These are phyloP conservation scores for Calypte anna DNA, from an alignment of 2,113 vertebrate genomes.

Conservation along the genomic window DNA sequence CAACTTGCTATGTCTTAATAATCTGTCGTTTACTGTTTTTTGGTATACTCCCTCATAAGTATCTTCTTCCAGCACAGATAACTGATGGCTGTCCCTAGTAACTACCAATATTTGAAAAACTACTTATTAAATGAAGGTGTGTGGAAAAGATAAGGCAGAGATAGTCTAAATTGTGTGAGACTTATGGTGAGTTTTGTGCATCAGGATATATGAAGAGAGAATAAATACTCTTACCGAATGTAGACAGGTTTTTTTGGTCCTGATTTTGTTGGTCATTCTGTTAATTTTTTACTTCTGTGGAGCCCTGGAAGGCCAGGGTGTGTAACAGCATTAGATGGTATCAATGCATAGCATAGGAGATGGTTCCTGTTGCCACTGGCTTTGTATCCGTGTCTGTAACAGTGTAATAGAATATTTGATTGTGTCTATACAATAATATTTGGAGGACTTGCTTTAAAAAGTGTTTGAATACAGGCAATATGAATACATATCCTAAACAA, in stretches of 20 bases:
- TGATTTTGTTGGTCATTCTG: background rate
- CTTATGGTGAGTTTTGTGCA: background rate
- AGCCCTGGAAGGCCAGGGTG: background rate
- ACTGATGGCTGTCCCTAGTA: background rate
- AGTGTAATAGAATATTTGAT: background rate
- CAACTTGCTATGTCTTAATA: background rate
- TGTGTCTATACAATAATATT: background rate
- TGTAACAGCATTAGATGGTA: background rate
- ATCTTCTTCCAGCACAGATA: background rate
- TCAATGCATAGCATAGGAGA: fast-evolving
- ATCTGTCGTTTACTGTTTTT: background rate
- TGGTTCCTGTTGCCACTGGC: background rate
- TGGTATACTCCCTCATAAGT: background rate
- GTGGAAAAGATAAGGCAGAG: background rate
- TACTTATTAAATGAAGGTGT: background rate
- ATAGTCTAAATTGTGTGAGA: background rate
- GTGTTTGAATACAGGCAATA: background rate
- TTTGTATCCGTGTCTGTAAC: background rate
- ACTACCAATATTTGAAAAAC: background rate
- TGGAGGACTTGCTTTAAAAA: background rate
- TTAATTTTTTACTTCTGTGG: background rate
- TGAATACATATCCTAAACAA: background rate
- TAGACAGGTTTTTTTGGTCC: background rate
- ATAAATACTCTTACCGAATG: background rate
- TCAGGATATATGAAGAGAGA: background rate